Evolutionary conservation across 2,888 invertebrate genomes (phyloP).

Genomic region (Ferdinandea cuprea): DNA sequence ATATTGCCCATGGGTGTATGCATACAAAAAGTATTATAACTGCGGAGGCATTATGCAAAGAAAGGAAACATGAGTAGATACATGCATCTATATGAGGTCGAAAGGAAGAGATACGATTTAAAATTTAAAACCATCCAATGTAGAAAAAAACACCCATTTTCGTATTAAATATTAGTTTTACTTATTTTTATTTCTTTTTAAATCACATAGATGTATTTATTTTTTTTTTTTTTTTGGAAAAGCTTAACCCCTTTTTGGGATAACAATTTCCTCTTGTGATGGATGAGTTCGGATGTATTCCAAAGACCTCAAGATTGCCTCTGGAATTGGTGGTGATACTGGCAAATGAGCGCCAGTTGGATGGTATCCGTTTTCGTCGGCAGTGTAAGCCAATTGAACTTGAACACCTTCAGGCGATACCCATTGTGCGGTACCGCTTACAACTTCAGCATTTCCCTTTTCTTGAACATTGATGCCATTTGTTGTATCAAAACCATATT

Average conservation of each 20-base stretch:
- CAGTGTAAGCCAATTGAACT: constrained; percentile 83
- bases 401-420: constrained; percentile 84
- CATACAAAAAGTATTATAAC: background rate
- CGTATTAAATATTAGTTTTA: too few relatives aligned
- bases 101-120: too few relatives aligned
- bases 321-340: constrained; percentile 85
- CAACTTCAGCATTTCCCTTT: constrained; percentile 84
- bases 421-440: constrained; percentile 84
- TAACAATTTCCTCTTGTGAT: constrained; percentile 76
- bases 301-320: constrained; percentile 84
- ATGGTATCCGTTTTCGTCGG: constrained; percentile 86
- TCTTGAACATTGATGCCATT: constrained; percentile 86
- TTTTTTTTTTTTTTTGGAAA: too few relatives aligned
- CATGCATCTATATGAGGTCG: too few relatives aligned
- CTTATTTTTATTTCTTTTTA: too few relatives aligned
- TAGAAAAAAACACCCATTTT: too few relatives aligned
- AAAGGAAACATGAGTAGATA: background rate
- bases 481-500: constrained; percentile 84
- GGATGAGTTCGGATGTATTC: constrained; percentile 84
- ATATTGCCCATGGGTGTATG: constrained; percentile 25
- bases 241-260: too few relatives aligned
- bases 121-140: too few relatives aligned
- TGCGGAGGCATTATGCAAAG: background rate
- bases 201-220: too few relatives aligned
- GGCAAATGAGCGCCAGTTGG: constrained; percentile 83